Base-by-base conservation (phyloP, 2,113 vertebrate genomes). In the Pogonocichla stellata region DNA sequence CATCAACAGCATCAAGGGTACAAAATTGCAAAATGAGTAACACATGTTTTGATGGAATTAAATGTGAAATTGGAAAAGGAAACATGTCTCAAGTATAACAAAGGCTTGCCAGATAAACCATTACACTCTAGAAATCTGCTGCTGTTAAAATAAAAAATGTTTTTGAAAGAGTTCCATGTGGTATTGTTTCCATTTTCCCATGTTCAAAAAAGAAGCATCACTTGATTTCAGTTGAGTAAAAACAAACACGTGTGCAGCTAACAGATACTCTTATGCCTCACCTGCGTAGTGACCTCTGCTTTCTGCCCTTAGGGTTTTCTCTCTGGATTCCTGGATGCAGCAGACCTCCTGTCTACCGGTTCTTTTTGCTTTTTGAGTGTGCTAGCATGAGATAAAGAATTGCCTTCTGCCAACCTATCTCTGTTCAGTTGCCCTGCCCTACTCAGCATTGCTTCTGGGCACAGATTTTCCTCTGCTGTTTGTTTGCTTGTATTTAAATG, bases 31-130 rank as follows among this genome's bases (percentile, higher is more conserved):
- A 72, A 93, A 92, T 69, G 19, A 75, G 14, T 83, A 94, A 72
- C 85, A 29, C 7, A 4, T 89, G 81, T 91, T 95, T 79, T 90
- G 74, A 48, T 78, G 53, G 66, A 91, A 82, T 89, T 85, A 71
- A 72, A 71, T 19, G 28, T 43, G 81, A 83, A 83, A 70, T 33
- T 70, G 86, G 89, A 60, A 93, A 54, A 85, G 84, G 73, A 85
- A 89, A 54, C 9, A 0, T 43, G 61, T 85, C 61, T 72, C 50
- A 22, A 87, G 60, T 71, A 62, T 58, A 92, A 71, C 29, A 75
- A 56, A 71, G 40, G 57, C 71, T 93, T 96, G 70, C 84, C 73
- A 95, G 88, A 75, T 74, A 82, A 89, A 81, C 87, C 74, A 53
- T 82, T 91, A n/a, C 31, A 7, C 45, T 79, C 57, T 42, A 72